Percentiles rank a stretch among this genome's conserved stretches.
Conservation (phyloP, 1,140 invertebrate genomes). For the Drosophila bifasciata region DNA sequence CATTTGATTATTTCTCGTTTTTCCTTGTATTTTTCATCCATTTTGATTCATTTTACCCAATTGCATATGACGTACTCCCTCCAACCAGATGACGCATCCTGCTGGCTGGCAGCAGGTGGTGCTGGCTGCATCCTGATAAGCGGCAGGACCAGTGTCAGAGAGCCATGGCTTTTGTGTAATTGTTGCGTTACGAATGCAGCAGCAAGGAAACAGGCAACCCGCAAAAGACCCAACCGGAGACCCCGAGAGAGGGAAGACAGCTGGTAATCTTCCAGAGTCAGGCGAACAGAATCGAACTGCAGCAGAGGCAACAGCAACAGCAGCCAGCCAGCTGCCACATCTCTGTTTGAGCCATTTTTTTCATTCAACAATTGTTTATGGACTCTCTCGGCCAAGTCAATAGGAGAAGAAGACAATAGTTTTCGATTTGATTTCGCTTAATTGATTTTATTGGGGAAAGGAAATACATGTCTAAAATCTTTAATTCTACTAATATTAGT, state of each 20-base stretch:
- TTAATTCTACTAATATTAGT: no score
- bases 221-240: conserved; percentile 8
- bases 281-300: not conserved
- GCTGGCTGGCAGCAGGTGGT: conserved; percentile 27
- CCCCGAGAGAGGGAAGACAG: conserved; percentile 33
- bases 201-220: conserved; percentile 8
- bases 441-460: conserved; percentile 30
- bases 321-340: conserved; percentile 18
- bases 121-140: conserved; percentile 27
- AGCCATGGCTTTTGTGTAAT: conserved; percentile 9
- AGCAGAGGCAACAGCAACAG: not conserved
- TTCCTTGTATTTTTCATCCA: not conserved
- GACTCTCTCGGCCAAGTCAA: conserved; percentile 3
- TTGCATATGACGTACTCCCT: not conserved
- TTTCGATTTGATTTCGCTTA: conserved; percentile 19
- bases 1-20: conserved; percentile 5
- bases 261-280: conserved; percentile 23
- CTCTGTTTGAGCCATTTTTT: conserved; percentile 16
- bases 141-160: not conserved
- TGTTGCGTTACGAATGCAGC: conserved; percentile 37
- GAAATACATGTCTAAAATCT: no score
- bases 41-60: not conserved
- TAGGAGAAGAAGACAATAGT: conserved; percentile 7
- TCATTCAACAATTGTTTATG: conserved; percentile 32
- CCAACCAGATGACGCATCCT: no score